Conservation (phyloP, 2,113 vertebrate genomes). For the Mesoclemmys tuberculata region DNA sequence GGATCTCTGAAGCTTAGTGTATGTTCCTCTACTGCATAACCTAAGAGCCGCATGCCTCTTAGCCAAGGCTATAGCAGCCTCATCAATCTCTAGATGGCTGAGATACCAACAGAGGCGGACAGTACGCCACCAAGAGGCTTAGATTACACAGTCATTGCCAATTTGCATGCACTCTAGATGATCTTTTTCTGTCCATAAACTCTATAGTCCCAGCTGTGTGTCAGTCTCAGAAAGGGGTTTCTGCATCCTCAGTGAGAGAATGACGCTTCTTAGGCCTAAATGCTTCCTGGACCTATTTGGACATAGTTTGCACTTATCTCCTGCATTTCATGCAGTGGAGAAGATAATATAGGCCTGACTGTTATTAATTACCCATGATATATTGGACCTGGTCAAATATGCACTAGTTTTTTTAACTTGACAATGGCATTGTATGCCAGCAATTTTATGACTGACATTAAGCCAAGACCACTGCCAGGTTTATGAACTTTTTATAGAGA, state of each 20-base stretch:
- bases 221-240: not conserved
- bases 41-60: too few relatives aligned
- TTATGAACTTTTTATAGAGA: too few relatives aligned
- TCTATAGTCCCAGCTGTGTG: not conserved
- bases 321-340: not conserved
- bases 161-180: not conserved
- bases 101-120: too few relatives aligned
- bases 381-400: not conserved
- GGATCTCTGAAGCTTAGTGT: too few relatives aligned
- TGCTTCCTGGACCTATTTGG: not conserved
- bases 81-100: too few relatives aligned
- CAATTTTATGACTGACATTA: not conserved
- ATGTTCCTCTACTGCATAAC: too few relatives aligned
- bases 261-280: not conserved
- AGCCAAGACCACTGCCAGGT: not conserved
- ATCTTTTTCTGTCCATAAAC: not conserved
- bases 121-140: too few relatives aligned
- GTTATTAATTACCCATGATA: not conserved
- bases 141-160: not conserved
- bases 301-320: not conserved
- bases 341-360: not conserved
- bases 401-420: too few relatives aligned
- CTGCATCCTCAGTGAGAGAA: not conserved
- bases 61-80: too few relatives aligned
- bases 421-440: not conserved